phyloP scores from a whole-genome alignment of 2,797 vertebrate species.

The Notoglanidium macrostoma region DNA sequence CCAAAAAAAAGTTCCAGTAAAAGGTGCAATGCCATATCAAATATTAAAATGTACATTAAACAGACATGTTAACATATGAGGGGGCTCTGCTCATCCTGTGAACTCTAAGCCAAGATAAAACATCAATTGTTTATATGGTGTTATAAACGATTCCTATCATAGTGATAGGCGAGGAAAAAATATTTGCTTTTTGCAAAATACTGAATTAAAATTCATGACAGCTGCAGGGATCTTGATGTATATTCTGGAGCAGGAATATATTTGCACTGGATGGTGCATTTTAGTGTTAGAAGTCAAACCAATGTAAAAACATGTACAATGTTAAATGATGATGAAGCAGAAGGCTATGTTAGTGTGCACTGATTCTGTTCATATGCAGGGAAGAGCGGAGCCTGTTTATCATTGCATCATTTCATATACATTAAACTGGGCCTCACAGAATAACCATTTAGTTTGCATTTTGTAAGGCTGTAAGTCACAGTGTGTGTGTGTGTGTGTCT shows the following conservation, averaged over 20 bases:
- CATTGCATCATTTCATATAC: constrained; percentile 24
- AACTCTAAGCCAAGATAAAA: constrained; percentile 61
- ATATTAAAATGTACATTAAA: constrained; percentile 63
- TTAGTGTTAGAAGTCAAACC: neutral
- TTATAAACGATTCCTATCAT: constrained; percentile 55
- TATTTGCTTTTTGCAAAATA: constrained; percentile 23
- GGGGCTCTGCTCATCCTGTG: constrained; percentile 39
- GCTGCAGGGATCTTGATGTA: constrained; percentile 1
- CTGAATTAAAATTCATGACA: constrained; percentile 22
- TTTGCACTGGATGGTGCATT: constrained; percentile 30
- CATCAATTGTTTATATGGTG: constrained; percentile 52
- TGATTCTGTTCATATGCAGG: constrained; percentile 18
- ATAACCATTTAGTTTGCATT: neutral
- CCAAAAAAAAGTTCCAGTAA: constrained; percentile 51
- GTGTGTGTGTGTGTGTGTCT: constrained; percentile 11
- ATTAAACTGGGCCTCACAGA: neutral
- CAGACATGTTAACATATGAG: constrained; percentile 48
- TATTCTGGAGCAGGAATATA: constrained; percentile 56
- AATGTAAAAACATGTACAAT: neutral
- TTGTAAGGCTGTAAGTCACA: neutral
- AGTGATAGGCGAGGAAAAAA: constrained; percentile 39
- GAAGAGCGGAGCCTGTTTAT: neutral
- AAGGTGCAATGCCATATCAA: constrained; percentile 64
- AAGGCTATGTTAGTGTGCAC: constrained; percentile 17
- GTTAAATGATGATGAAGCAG: neutral